phyloP scores from a whole-genome alignment of 2,888 invertebrate genomes.

The Rhingia campestris region DNA sequence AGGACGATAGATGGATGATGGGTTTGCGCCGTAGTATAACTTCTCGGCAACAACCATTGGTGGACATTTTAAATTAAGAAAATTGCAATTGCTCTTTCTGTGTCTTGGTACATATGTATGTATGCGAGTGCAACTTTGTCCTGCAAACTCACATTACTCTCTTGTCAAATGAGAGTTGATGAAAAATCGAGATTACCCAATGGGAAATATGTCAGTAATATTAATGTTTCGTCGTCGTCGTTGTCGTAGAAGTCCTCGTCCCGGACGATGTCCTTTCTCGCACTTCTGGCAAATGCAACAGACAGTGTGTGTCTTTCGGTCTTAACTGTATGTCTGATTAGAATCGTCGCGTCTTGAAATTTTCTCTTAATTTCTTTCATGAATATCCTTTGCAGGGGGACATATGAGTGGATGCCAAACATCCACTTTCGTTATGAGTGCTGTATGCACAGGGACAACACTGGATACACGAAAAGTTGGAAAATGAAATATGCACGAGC shows the following conservation, averaged over 20 bases:
- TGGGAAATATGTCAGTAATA: conserved; percentile 72
- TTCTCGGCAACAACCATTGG: conserved; percentile 13
- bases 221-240: conserved; percentile 62
- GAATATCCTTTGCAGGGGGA: conserved; percentile 11
- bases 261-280: conserved; percentile 26
- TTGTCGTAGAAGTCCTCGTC: neutral
- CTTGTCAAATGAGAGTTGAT: conserved; percentile 67
- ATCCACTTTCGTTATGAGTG: neutral
- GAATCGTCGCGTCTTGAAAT: conserved; percentile 48
- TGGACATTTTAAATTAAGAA: conserved; percentile 68
- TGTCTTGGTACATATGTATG: neutral
- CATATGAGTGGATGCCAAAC: neutral
- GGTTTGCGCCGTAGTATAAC: conserved; percentile 8
- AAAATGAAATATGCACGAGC: conserved; percentile 63
- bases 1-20: conserved; percentile 62
- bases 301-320: conserved; percentile 20
- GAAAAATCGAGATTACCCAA: conserved; percentile 72
- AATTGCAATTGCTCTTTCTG: conserved; percentile 50
- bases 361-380: conserved; percentile 60
- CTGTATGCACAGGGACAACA: neutral
- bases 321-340: conserved; percentile 53
- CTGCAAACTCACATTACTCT: conserved; percentile 66
- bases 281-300: neutral
- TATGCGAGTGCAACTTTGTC: conserved; percentile 60
- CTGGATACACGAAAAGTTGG: conserved; percentile 40